These are phyloP conservation scores for Drosophila novamexicana DNA, from an alignment of 1,140 invertebrate genomes.

Conservation along the genomic window DNA sequence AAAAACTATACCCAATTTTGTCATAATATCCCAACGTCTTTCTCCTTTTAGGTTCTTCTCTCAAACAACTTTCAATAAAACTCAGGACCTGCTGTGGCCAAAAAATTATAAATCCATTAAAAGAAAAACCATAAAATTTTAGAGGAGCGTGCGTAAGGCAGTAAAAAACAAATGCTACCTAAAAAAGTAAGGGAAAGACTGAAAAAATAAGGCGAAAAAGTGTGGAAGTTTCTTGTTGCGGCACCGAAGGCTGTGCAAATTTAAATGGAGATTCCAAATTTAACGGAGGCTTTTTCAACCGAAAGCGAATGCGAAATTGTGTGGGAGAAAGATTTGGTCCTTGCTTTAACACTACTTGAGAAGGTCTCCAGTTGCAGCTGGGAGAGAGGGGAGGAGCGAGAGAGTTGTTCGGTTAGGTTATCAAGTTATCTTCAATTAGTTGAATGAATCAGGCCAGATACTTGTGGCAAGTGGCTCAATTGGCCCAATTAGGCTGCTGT, in stretches of 20 bases:
- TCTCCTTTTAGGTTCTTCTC: not conserved
- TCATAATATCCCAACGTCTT: too few species aligned
- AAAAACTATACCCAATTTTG: too few species aligned
- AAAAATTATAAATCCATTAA: constrained; percentile 57
- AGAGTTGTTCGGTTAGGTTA: constrained; percentile 5
- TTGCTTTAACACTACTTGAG: constrained; percentile 11
- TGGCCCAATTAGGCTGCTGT: constrained; percentile 31
- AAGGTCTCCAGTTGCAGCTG: not conserved
- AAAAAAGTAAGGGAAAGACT: not conserved
- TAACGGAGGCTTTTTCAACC: not conserved
- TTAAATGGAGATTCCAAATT: not conserved
- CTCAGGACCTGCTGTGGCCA: not conserved
- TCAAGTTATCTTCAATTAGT: constrained; percentile 29
- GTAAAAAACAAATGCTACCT: constrained; percentile 49
- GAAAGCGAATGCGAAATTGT: too few species aligned
- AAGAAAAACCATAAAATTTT: constrained; percentile 46
- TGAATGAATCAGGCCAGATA: constrained; percentile 11
- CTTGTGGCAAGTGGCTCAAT: constrained; percentile 34
- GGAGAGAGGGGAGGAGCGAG: too few species aligned
- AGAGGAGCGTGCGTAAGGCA: constrained; percentile 41
- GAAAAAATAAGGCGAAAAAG: constrained; percentile 2
- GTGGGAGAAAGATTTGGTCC: not conserved
- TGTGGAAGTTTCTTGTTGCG: not conserved
- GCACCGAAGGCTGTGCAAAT: not conserved
- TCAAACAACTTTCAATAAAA: not conserved